Evolutionary conservation across 2,888 invertebrate genomes (phyloP).

Genomic region (Allolobophora icterica): DNA sequence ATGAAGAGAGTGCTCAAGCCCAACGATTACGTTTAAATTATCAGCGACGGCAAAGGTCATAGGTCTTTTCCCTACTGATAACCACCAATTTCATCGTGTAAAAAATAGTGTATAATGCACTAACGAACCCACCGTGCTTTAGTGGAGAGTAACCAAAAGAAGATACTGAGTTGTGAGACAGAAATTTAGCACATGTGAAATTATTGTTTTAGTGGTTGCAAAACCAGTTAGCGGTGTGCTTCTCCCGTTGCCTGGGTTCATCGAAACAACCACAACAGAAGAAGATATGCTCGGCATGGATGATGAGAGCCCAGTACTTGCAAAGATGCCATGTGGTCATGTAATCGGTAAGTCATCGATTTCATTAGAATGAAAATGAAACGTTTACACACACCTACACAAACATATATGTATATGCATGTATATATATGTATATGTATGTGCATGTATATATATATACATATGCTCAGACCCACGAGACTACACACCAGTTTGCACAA

Average conservation of each 20-base stretch:
- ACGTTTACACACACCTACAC: too few species aligned
- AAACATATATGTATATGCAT: too few species aligned
- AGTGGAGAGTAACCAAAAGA: background rate
- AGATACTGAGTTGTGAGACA: background rate
- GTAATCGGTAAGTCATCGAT: background rate
- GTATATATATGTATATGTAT: too few species aligned
- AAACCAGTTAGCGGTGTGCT: background rate
- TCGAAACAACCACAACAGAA: background rate
- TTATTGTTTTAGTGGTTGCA: background rate
- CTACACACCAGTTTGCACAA: too few species aligned
- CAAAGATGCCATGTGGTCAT: conserved; percentile 22
- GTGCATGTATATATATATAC: too few species aligned
- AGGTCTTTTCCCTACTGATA: background rate
- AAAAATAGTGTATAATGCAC: background rate
- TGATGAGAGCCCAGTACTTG: background rate
- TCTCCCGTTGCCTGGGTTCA: conserved; percentile 18
- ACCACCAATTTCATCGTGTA: background rate
- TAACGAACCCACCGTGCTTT: background rate
- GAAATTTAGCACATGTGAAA: background rate
- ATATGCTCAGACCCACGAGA: too few species aligned
- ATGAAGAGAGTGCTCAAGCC: too few species aligned
- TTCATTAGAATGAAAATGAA: too few species aligned
- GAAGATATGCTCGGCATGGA: background rate
- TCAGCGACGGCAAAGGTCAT: background rate
- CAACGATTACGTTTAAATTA: too few species aligned